Conservation (phyloP, 2,797 vertebrate species). For the Lutra lutra region DNA sequence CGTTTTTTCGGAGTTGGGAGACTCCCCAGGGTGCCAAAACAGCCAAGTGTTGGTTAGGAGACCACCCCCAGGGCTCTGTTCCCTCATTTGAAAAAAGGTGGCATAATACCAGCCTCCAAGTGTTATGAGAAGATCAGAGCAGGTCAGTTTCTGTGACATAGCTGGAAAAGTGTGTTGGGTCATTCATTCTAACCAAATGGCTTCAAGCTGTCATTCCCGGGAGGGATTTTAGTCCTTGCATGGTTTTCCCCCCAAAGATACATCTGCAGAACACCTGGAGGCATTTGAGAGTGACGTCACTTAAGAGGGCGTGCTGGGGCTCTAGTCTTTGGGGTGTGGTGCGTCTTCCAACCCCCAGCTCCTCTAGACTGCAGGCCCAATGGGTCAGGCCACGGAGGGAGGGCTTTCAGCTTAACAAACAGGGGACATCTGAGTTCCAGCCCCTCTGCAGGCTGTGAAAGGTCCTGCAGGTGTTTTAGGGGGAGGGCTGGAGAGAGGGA, state of each 20-base stretch:
- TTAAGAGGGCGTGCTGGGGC: neutral
- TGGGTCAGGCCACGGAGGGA: neutral
- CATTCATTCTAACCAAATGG: neutral
- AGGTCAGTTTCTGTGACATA: neutral
- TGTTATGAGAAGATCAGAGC: neutral
- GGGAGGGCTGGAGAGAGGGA: neutral
- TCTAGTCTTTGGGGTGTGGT: neutral
- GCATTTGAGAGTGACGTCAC: slow-evolving; percentile 42
- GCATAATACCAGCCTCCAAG: neutral
- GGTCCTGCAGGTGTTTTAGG: neutral
- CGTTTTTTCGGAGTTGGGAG: neutral
- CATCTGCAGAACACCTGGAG: slow-evolving; percentile 61
- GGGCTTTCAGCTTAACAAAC: neutral
- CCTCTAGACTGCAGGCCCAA: neutral
- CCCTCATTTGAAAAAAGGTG: neutral
- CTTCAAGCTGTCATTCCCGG: neutral
- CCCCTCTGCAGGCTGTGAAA: neutral
- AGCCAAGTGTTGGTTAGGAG: neutral
- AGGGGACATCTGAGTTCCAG: neutral
- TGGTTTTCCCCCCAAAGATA: neutral
- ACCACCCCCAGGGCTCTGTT: neutral
- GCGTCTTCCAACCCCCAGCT: neutral
- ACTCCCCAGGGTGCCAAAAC: accelerated
- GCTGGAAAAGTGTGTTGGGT: neutral
- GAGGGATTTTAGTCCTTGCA: slow-evolving; percentile 47